Evolutionary conservation across 2,797 vertebrate genomes (phyloP).

Genomic region (Helostoma temminkii): DNA sequence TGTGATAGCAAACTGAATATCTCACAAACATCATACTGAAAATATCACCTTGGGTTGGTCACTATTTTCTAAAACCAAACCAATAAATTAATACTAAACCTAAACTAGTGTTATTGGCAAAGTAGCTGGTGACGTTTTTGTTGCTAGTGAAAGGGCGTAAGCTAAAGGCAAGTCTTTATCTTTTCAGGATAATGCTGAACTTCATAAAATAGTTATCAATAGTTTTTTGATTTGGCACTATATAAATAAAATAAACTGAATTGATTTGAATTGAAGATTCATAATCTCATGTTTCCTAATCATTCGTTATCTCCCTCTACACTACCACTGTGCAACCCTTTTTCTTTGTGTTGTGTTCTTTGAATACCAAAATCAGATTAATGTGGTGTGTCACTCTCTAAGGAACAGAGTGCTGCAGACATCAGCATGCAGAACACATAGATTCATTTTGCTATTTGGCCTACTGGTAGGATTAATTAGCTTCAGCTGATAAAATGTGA

Average conservation of each 20-base stretch:
- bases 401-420: conserved; percentile 34
- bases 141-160: too few relatives aligned
- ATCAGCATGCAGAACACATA: conserved; percentile 49
- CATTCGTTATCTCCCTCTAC: neutral
- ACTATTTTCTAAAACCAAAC: neutral
- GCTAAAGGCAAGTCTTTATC: too few relatives aligned
- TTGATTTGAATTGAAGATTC: too few relatives aligned
- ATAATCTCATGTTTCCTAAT: neutral
- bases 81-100: neutral
- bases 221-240: too few relatives aligned
- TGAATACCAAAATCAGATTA: conserved; percentile 43
- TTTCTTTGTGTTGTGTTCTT: neutral
- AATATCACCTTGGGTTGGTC: too few relatives aligned
- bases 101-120: neutral
- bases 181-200: too few relatives aligned
- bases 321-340: neutral
- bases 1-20: too few relatives aligned
- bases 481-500: conserved; percentile 47
- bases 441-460: conserved; percentile 54
- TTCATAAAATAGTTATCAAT: too few relatives aligned
- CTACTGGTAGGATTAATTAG: conserved; percentile 59
- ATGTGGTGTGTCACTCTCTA: conserved; percentile 23
- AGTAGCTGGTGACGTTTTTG: too few relatives aligned
- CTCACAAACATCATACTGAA: too few relatives aligned
- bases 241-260: too few relatives aligned